Percentiles rank a stretch among this genome's conserved stretches.
Conservation (phyloP, 1,140 invertebrate species). For the Proales similis region DNA sequence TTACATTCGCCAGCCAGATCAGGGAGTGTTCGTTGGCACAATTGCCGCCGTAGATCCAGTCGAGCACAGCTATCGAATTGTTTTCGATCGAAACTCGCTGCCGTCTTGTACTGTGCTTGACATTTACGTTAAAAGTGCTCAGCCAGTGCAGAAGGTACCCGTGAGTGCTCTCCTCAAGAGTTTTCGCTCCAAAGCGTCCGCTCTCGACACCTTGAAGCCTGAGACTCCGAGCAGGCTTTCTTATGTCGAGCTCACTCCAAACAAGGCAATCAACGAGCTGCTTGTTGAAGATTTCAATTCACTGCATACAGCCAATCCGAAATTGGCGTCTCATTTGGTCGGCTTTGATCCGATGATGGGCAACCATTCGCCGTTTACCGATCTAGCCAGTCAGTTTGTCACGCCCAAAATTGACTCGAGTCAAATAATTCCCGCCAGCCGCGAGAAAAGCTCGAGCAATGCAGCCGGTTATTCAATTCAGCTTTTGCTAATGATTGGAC, state of each 20-base stretch:
- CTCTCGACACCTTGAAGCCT: neutral
- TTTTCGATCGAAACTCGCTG: constrained; percentile 82
- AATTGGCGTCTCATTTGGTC: too few relatives aligned
- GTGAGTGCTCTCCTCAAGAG: constrained; percentile 21
- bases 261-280: neutral
- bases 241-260: neutral
- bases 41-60: constrained; percentile 95
- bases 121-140: constrained; percentile 68
- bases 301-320: constrained; percentile 37
- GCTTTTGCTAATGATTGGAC: constrained; percentile 58
- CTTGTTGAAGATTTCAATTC: neutral
- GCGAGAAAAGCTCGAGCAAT: too few relatives aligned
- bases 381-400: too few relatives aligned
- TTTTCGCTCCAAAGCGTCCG: constrained; percentile 11
- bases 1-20: constrained; percentile 78
- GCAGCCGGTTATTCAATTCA: constrained; percentile 75
- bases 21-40: constrained; percentile 88
- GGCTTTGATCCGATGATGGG: too few relatives aligned
- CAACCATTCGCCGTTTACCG: too few relatives aligned
- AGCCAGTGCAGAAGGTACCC: constrained; percentile 21
- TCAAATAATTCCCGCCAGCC: too few relatives aligned
- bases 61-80: constrained; percentile 92
- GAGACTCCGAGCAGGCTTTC: neutral
- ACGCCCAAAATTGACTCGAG: too few relatives aligned
- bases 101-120: constrained; percentile 93